These are phyloP conservation scores for Manacus vitellinus DNA, from an alignment of 2,113 vertebrate species.

Conservation along the genomic window DNA sequence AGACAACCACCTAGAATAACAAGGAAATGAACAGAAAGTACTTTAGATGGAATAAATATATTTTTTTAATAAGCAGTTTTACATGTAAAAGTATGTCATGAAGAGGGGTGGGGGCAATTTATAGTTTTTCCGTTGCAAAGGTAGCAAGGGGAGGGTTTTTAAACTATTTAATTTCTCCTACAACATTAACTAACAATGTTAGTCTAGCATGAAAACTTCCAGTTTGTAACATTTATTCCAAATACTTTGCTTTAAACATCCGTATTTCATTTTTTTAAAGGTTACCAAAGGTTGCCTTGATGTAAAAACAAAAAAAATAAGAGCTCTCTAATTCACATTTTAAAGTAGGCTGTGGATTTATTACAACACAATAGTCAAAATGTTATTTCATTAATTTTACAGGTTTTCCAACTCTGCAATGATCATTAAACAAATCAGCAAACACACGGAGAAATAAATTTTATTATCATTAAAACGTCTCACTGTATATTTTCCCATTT, in stretches of 20 bases:
- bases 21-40: background rate
- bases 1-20: background rate
- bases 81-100: background rate
- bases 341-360: background rate
- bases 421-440: background rate
- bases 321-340: background rate
- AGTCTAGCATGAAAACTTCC: background rate
- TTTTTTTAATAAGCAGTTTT: background rate
- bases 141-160: background rate
- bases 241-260: background rate
- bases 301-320: background rate
- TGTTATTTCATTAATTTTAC: background rate
- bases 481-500: background rate
- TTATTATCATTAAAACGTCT: background rate
- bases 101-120: accelerated
- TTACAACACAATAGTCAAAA: background rate
- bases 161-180: background rate
- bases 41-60: background rate
- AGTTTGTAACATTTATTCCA: background rate
- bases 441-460: background rate
- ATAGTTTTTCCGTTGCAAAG: background rate
- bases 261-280: background rate
- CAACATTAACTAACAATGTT: background rate
- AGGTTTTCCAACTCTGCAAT: background rate
- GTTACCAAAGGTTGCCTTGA: background rate